These are phyloP conservation scores for Emmelina monodactyla DNA, from an alignment of 2,888 invertebrate genomes.

Conservation along the genomic window DNA sequence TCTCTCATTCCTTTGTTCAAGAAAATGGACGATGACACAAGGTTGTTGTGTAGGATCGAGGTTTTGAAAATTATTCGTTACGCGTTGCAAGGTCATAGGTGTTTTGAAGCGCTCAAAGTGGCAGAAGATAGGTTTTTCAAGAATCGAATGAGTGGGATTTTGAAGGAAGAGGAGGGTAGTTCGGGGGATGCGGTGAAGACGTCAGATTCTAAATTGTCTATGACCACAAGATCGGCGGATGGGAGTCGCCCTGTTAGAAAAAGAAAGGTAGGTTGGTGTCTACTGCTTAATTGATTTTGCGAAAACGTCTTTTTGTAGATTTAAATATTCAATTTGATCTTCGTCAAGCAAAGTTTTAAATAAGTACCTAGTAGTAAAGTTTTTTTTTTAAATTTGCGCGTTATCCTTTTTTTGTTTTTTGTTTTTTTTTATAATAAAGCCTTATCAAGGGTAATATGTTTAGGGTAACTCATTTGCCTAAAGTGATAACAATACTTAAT, in stretches of 20 bases:
- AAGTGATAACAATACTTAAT: too few relatives aligned
- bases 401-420: too few relatives aligned
- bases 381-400: too few relatives aligned
- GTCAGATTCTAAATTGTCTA: constrained; percentile 33
- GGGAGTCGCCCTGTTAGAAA: constrained; percentile 48
- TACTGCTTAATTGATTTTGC: too few relatives aligned
- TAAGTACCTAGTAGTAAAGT: too few relatives aligned
- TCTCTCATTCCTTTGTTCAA: constrained; percentile 49
- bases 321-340: too few relatives aligned
- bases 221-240: constrained; percentile 53
- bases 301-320: too few relatives aligned
- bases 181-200: constrained; percentile 16
- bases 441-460: too few relatives aligned
- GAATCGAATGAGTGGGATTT: constrained; percentile 27
- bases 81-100: constrained; percentile 44
- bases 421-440: too few relatives aligned
- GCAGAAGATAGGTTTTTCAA: constrained; percentile 40
- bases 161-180: constrained; percentile 23
- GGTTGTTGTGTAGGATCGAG: constrained; percentile 46
- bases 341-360: too few relatives aligned
- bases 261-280: constrained; percentile 32
- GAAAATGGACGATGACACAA: constrained; percentile 53
- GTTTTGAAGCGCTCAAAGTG: constrained; percentile 38
- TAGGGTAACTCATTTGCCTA: too few relatives aligned
- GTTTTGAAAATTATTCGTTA: constrained; percentile 48